These are phyloP conservation scores for Pocota personata DNA, from an alignment of 2,888 invertebrate species.

Conservation along the genomic window DNA sequence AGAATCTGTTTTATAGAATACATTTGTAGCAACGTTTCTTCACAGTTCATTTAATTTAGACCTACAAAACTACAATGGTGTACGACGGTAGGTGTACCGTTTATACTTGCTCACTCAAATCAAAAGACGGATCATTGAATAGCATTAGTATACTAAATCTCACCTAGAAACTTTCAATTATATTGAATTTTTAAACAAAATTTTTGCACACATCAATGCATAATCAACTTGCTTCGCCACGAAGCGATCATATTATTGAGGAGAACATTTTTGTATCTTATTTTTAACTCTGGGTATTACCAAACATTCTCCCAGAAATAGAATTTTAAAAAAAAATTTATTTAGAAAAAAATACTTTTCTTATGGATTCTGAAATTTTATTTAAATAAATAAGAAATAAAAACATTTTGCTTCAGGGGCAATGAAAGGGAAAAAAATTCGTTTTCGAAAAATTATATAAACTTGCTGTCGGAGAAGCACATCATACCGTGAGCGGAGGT, in stretches of 20 bases:
- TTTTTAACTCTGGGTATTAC: constrained; percentile 53
- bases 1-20: not conserved
- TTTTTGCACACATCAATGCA: constrained; percentile 19
- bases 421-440: not conserved
- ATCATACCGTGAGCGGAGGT: not conserved
- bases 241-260: constrained; percentile 50
- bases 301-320: constrained; percentile 54
- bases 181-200: not conserved
- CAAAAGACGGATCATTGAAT: not conserved
- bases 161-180: not conserved
- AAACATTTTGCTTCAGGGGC: not conserved
- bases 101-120: not conserved
- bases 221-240: constrained; percentile 29
- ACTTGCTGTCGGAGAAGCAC: not conserved
- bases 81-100: not conserved
- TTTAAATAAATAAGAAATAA: constrained; percentile 37
- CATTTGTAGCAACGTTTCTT: not conserved
- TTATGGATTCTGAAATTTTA: constrained; percentile 29
- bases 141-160: not conserved
- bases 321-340: constrained; percentile 42
- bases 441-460: constrained; percentile 31
- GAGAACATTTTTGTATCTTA: constrained; percentile 39
- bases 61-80: not conserved
- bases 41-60: constrained; percentile 3
- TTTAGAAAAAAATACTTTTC: constrained; percentile 30